Evolutionary conservation across 2,888 invertebrate species (phyloP), one percentile per base, ranked within the genome.

Genomic region (Meiosimyza platycephala): DNA sequence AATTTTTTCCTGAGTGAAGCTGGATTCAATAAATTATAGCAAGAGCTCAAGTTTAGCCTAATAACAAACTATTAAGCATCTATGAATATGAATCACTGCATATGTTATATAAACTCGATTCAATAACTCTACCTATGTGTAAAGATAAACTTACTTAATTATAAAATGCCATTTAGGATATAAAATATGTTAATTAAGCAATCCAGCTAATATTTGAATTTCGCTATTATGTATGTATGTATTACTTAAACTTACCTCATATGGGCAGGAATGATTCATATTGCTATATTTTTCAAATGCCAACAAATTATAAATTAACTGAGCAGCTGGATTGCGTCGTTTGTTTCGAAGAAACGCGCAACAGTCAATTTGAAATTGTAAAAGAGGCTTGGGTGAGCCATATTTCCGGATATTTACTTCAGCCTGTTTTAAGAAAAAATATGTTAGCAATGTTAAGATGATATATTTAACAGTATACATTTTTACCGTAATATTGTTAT

Each of bases 251-350:
- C 72, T 68, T 65, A 75, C 74, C 59, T 74, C 47, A 40, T 51
- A 71, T 2, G 71, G 71, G 11, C 71, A 71, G n/a, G 48, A 15
- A n/a, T 65, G 71, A 71, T 71, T 71, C 7, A 71, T 16, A 71
- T 71, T 71, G 48, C 64, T 71, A 18, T 51, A 71, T n/a, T 71
- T 57, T 7, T 47, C 65, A 3, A 71, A 40, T 5, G 59, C 71
- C 57, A 64, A 9, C 5, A 50, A 5, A 48, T 48, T 40, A 57
- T 71, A 50, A 40, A 55, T 3, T 7, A 48, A 71, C 12, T 40
- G 48, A 7, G 47, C 71, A 12, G 57, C 1, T 48, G 18, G 47
- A 59, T 50, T 63, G 1, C 71, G 65, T 6, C 71, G 64, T 50
- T 55, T 64, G 22, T 15, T 40, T 7, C 52, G 48, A 16, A 57